Base-by-base conservation (phyloP, 2,113 vertebrate species). In the Podiceps cristatus region DNA sequence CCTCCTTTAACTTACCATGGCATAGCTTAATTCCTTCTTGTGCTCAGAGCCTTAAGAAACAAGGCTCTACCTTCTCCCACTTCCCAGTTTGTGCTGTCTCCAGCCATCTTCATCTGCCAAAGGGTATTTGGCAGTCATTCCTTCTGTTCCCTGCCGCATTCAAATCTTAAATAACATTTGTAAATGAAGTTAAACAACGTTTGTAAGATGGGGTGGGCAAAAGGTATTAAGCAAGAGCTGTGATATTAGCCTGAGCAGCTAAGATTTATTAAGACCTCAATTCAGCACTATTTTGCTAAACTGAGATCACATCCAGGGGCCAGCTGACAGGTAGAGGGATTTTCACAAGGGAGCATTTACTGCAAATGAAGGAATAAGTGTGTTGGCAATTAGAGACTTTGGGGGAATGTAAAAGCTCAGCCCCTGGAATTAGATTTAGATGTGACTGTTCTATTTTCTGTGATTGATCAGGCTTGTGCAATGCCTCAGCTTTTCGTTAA, bases 401-500 rank as follows among this genome's bases (percentile, higher is more conserved):
- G 31, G 59, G 45, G 42, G 71, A 91, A 93, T 96, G 55, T 93
- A 93, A 95, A 97, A 94, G 10, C 45, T 53, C 40, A 95, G 74
- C 14, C 67, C 40, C 53, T 76, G 42, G 55, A 96, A 89, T 17
- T 95, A 28, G 40, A 72, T 94, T 94, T 94, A 94, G 75, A 93
- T 78, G 64, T 82, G 89, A 91, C 78, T 94, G 13, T 86, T 96
- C 87, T 95, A 3, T 83, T 94, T 88, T 86, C 45, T 56, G 62
- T 95, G 94, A 97, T 58, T 95, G 86, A 96, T 97, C 80, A 95
- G 52, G 33, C 40, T 92, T 90, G 45, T 86, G 66, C 29, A 93
- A 68, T 91, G 75, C 93, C 96, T 97, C 88, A 97, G 85, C 95
- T 96, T 98, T 98, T 96, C 96, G 96, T 98, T 98, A 97, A 89